Conservation (phyloP, 2,797 vertebrate species). For the Pseudochaenichthys georgianus region DNA sequence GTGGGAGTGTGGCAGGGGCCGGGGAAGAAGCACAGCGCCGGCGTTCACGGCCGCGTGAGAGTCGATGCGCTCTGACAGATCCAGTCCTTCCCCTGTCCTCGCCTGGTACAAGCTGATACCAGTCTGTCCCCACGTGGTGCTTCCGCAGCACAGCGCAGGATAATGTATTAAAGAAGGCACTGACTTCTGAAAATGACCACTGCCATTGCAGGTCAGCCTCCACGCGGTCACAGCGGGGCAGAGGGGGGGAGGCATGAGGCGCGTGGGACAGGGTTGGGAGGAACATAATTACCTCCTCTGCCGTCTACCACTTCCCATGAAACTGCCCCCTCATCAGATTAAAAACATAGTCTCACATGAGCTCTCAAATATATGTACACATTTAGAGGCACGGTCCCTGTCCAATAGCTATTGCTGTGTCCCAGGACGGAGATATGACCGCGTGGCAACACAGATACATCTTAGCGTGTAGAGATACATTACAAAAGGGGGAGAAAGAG, state of each 20-base stretch:
- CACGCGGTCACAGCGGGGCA: slow-evolving; percentile 32
- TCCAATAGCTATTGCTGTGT: slow-evolving; percentile 11
- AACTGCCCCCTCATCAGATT: slow-evolving; percentile 73
- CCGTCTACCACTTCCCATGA: slow-evolving; percentile 77
- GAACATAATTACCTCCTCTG: slow-evolving; percentile 88
- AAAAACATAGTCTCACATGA: slow-evolving; percentile 52
- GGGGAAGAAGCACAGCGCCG: slow-evolving; percentile 65
- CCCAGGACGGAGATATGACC: slow-evolving; percentile 19
- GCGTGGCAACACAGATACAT: slow-evolving; percentile 44
- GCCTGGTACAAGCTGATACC: slow-evolving; percentile 93
- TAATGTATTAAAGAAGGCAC: slow-evolving; percentile 88
- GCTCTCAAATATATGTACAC: slow-evolving; percentile 44
- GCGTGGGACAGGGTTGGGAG: slow-evolving; percentile 68
- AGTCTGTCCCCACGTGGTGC: slow-evolving; percentile 90
- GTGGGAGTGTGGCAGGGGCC: slow-evolving; percentile 92
- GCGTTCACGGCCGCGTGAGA: slow-evolving; percentile 73
- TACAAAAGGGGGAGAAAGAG: neutral
- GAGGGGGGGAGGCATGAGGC: slow-evolving; percentile 1
- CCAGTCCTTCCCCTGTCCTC: slow-evolving; percentile 95
- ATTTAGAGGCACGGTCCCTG: slow-evolving; percentile 28
- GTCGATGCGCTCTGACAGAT: slow-evolving; percentile 95
- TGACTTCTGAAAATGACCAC: slow-evolving; percentile 92
- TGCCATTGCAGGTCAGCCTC: slow-evolving; percentile 86
- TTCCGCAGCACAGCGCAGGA: slow-evolving; percentile 68
- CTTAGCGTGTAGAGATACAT: slow-evolving; percentile 8